These are phyloP conservation scores for Heterochromis multidens DNA, from an alignment of 2,113 vertebrate genomes.

Conservation along the genomic window DNA sequence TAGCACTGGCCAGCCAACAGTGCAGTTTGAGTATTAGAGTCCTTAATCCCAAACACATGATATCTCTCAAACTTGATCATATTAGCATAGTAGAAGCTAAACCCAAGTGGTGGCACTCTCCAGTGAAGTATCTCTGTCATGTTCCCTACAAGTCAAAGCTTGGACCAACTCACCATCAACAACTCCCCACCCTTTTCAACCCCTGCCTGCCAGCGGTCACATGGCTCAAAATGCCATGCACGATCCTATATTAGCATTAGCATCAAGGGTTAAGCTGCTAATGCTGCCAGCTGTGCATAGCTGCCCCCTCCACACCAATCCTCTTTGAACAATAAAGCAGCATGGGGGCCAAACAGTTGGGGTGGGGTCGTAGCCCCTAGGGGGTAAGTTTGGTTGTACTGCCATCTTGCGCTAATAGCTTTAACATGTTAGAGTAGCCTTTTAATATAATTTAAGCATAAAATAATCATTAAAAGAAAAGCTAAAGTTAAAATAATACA, in stretches of 20 bases:
- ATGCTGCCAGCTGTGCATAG: conserved; percentile 70
- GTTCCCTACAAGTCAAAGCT: conserved; percentile 45
- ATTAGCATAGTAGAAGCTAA: conserved; percentile 12
- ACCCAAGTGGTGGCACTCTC: conserved; percentile 38
- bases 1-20: neutral
- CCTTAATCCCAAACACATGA: conserved; percentile 2
- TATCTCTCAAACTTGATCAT: conserved; percentile 10
- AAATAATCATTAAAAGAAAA: neutral
- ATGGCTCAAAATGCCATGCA: conserved; percentile 49
- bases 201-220: conserved; percentile 22
- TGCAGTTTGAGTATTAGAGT: neutral
- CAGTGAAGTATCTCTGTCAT: conserved; percentile 10
- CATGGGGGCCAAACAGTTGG: conserved; percentile 23
- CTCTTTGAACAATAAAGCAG: conserved; percentile 36
- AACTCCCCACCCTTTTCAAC: conserved; percentile 3
- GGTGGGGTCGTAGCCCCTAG: conserved; percentile 43
- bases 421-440: neutral
- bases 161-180: conserved; percentile 17
- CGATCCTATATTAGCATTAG: conserved; percentile 64
- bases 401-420: conserved; percentile 73
- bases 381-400: conserved; percentile 63
- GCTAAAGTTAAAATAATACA: neutral
- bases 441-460: neutral
- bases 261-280: conserved; percentile 61
- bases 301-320: conserved; percentile 41